Percentiles rank a stretch among this genome's conserved stretches.
Evolutionary conservation across 2,797 vertebrate species (phyloP).

Genomic region (Hipposideros larvatus): DNA sequence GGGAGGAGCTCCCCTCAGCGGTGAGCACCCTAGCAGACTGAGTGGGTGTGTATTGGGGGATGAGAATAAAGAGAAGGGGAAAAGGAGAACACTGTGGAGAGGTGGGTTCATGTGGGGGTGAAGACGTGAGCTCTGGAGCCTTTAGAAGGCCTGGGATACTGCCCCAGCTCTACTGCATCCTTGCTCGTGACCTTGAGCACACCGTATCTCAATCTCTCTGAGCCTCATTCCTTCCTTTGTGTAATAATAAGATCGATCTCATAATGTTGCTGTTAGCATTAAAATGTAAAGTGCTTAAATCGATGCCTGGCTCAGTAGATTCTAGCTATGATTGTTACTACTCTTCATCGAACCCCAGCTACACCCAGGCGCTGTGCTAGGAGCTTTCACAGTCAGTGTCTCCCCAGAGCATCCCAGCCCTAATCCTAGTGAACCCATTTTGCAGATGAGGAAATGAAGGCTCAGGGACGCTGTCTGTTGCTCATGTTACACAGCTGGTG

Average conservation of each 20-base stretch:
- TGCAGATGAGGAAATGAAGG: neutral
- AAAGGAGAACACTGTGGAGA: neutral
- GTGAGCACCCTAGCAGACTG: neutral
- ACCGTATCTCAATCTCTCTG: neutral
- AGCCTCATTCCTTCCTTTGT: neutral
- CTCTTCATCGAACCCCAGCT: neutral
- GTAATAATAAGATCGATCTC: neutral
- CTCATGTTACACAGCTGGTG: neutral
- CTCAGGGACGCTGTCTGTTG: neutral
- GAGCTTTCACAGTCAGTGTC: neutral
- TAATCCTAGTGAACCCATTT: neutral
- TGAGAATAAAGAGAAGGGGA: neutral
- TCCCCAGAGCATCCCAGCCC: neutral
- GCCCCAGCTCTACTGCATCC: neutral
- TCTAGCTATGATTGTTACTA: rapidly evolving
- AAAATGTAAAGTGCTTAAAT: neutral
- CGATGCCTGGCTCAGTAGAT: too few relatives aligned
- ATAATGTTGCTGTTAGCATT: neutral
- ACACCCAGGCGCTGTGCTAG: rapidly evolving
- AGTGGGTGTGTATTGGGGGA: too few relatives aligned
- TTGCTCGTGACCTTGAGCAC: neutral
- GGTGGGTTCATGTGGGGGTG: too few relatives aligned
- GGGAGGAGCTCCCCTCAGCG: neutral
- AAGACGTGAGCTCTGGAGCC: neutral
- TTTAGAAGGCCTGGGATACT: neutral